These are phyloP conservation scores for Morelia viridis DNA, from an alignment of 2,797 vertebrate genomes.

Conservation along the genomic window DNA sequence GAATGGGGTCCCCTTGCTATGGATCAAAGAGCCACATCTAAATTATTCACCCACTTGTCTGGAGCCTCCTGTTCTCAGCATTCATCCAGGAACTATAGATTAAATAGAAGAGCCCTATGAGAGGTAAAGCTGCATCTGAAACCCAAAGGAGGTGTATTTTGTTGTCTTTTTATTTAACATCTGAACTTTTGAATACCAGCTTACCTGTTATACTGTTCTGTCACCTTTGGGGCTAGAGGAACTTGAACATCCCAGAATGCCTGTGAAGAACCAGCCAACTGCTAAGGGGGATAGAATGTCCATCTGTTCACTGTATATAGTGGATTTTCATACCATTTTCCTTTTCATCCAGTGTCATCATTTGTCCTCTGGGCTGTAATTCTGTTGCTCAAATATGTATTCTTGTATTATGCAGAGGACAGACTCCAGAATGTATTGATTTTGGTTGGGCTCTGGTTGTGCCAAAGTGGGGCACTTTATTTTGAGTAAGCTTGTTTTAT, in stretches of 20 bases:
- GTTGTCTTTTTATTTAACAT: conserved; percentile 59
- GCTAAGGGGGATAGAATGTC: conserved; percentile 15
- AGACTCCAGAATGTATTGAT: conserved; percentile 33
- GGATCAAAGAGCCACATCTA: conserved; percentile 98
- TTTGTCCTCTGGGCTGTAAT: conserved; percentile 46
- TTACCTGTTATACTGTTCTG: neutral
- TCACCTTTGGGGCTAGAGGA: neutral
- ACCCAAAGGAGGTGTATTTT: conserved; percentile 53
- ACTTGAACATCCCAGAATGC: neutral
- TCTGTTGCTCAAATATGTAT: conserved; percentile 48
- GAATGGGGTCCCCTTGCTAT: conserved; percentile 93
- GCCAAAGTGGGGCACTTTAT: conserved; percentile 31
- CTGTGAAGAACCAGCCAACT: neutral
- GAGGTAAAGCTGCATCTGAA: neutral
- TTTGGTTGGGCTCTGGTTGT: conserved; percentile 31
- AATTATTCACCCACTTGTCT: conserved; percentile 99
- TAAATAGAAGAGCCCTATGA: conserved; percentile 67
- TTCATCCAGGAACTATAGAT: conserved; percentile 96
- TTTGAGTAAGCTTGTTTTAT: conserved; percentile 46
- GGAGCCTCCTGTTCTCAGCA: conserved; percentile 94
- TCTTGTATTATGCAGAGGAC: conserved; percentile 48
- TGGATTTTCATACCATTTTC: conserved; percentile 19
- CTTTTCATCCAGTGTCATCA: conserved; percentile 32
- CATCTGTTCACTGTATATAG: conserved; percentile 56
- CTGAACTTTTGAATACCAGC: neutral